Evolutionary conservation across 2,888 invertebrate genomes (phyloP), one percentile per base, ranked within the genome.

Genomic region (Cetonia aurata): DNA sequence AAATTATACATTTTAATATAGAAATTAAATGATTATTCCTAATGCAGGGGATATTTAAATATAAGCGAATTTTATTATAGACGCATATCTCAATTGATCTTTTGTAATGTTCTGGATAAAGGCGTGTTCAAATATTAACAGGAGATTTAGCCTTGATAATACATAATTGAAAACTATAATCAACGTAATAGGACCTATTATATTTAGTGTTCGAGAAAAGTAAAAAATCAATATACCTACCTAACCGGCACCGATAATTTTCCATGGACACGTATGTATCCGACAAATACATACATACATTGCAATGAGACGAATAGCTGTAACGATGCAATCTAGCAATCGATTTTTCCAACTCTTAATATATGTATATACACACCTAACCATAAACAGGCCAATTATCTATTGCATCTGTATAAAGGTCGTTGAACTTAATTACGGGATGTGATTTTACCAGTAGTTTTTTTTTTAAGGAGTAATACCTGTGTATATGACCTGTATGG

Each of bases 101-200:
- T 60, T 60, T 48, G 60, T 46, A 48, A 31, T 59, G 44, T 46
- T 59, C 59, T 19, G 46, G 31, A 48, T 15, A 41, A 60, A 13
- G 46, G 60, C 48, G 60, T 60, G 60, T 46, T 60, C 46, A 60
- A 60, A 60, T 60, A 41, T 60, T 60, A 46, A 46, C 59, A 44
- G 25, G 44, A 44, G 42, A 59, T 44, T 44, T 44, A 59, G 44
- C 60, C 60, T 60, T 60, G 46, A 25, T 60, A 46, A 60, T 60
- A 31, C 19, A 60, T 60, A 60, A 60, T 46, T 60, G 60, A 60
- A 60, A 60, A 46, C 31, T 48, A 46, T 46, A 25, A 57, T 57
- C 57, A 60, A 60, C 60, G 15, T 60, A 60, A 60, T 60, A 60
- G 46, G 13, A 33, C 19, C 13, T 31, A 41, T 57, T 41, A 57